Evolutionary conservation across 1,140 invertebrate genomes (phyloP).

Genomic region (Pararge aegeria): DNA sequence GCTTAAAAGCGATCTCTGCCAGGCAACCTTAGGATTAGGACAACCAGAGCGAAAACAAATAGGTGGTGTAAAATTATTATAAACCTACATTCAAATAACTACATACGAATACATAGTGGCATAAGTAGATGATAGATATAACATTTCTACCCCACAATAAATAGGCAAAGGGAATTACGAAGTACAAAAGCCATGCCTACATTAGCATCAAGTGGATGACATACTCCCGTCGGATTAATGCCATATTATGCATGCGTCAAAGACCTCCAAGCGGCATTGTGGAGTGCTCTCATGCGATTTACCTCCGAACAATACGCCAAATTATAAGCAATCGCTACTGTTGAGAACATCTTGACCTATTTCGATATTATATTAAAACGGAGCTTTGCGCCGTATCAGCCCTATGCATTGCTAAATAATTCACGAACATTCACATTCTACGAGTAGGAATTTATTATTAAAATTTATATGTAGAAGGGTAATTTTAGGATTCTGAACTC

Average conservation of each 20-base stretch:
- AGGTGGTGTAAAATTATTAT: too few species aligned
- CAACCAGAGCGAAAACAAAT: too few species aligned
- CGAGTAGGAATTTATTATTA: too few species aligned
- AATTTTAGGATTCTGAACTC: too few species aligned
- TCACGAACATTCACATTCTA: too few species aligned
- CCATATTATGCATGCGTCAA: conserved; percentile 76
- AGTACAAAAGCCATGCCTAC: conserved; percentile 54
- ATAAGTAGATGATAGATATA: too few species aligned
- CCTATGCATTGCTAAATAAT: neutral
- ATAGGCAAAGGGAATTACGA: conserved; percentile 47
- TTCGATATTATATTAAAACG: conserved; percentile 57
- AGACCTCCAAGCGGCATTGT: conserved; percentile 60
- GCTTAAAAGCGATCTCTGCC: too few species aligned
- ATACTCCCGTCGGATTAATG: conserved; percentile 68
- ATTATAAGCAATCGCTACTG: conserved; percentile 64
- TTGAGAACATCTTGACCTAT: conserved; percentile 67
- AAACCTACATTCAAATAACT: too few species aligned
- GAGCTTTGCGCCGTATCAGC: neutral
- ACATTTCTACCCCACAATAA: conserved; percentile 21
- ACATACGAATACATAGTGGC: too few species aligned
- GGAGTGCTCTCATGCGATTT: conserved; percentile 59
- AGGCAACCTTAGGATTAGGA: too few species aligned
- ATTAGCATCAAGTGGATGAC: conserved; percentile 71
- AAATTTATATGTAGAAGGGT: too few species aligned
- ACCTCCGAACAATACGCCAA: conserved; percentile 63